Evolutionary conservation across 2,797 vertebrate species (phyloP).

Genomic region (Nyctibius grandis): DNA sequence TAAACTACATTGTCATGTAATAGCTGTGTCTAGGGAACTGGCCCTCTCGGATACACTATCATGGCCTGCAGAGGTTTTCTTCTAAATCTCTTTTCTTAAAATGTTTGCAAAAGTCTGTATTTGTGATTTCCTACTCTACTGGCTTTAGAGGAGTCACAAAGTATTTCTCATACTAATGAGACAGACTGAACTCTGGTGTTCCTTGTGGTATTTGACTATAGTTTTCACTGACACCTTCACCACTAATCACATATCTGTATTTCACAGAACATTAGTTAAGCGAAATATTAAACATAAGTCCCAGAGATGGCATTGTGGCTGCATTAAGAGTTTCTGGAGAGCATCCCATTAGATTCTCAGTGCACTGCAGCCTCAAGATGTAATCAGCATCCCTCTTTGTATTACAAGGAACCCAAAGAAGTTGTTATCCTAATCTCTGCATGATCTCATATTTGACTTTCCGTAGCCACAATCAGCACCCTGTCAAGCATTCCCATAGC

Average conservation of each 20-base stretch:
- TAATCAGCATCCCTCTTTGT: slow-evolving; percentile 11
- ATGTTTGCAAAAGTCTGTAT: neutral
- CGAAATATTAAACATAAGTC: slow-evolving; percentile 47
- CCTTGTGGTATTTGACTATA: neutral
- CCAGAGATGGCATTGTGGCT: neutral
- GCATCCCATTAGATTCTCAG: neutral
- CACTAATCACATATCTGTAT: neutral
- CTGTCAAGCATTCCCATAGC: neutral
- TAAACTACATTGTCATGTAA: neutral
- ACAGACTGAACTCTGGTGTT: slow-evolving; percentile 40
- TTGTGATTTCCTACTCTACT: neutral
- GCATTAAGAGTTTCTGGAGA: slow-evolving; percentile 12
- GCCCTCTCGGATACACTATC: neutral
- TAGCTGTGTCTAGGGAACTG: neutral
- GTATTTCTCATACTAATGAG: neutral
- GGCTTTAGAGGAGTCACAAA: neutral
- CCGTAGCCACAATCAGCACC: rapidly evolving
- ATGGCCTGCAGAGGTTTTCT: neutral
- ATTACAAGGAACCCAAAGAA: neutral
- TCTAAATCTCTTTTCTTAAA: neutral
- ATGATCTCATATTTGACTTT: slow-evolving; percentile 30
- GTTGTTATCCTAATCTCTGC: slow-evolving; percentile 26
- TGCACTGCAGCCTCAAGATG: neutral
- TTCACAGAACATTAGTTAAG: slow-evolving; percentile 62
- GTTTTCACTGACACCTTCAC: slow-evolving; percentile 43